These are phyloP conservation scores for Nematopogon swammerdamellus DNA, from an alignment of 2,888 invertebrate genomes.

Conservation along the genomic window DNA sequence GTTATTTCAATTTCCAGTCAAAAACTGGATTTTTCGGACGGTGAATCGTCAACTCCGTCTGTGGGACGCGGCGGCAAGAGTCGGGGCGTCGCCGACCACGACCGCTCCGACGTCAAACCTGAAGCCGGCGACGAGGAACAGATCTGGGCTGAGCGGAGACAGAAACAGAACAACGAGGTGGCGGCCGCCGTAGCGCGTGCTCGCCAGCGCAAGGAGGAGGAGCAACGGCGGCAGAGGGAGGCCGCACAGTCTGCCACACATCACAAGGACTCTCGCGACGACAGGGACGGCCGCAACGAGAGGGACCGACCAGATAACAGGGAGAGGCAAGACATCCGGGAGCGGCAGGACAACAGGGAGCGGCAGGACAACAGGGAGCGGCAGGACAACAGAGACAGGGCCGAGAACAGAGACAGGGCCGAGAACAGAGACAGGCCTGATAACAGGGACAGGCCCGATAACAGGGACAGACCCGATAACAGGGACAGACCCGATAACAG, in stretches of 20 bases:
- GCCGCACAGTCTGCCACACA: conserved; percentile 21
- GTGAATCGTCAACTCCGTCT: conserved; percentile 58
- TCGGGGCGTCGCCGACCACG: conserved; percentile 31
- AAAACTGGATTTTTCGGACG: conserved; percentile 92
- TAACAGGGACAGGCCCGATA: conserved; percentile 18
- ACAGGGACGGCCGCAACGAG: conserved; percentile 15
- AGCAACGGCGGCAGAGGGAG: conserved; percentile 67
- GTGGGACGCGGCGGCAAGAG: conserved; percentile 28
- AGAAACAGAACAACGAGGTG: conserved; percentile 67
- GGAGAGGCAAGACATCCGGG: conserved; percentile 19
- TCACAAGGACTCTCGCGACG: conserved; percentile 26
- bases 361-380: conserved; percentile 11
- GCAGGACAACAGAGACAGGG: conserved; percentile 18
- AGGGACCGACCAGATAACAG: conserved; percentile 19
- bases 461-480: conserved; percentile 17
- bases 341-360: conserved; percentile 25
- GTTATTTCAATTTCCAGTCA: conserved; percentile 53
- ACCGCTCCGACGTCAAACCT: conserved; percentile 35
- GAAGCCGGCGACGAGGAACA: conserved; percentile 48
- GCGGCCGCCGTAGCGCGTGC: conserved; percentile 80
- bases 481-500: conserved; percentile 17
- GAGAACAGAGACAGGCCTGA: not conserved
- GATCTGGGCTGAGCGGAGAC: conserved; percentile 67
- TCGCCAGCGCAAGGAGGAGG: conserved; percentile 82
- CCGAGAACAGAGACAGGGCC: conserved; percentile 17